A percentile compares a stretch with the other conserved stretches of the same genome.
These are phyloP conservation scores for Enteromius trimaculatus DNA, from an alignment of 2,797 vertebrate species.

Conservation along the genomic window DNA sequence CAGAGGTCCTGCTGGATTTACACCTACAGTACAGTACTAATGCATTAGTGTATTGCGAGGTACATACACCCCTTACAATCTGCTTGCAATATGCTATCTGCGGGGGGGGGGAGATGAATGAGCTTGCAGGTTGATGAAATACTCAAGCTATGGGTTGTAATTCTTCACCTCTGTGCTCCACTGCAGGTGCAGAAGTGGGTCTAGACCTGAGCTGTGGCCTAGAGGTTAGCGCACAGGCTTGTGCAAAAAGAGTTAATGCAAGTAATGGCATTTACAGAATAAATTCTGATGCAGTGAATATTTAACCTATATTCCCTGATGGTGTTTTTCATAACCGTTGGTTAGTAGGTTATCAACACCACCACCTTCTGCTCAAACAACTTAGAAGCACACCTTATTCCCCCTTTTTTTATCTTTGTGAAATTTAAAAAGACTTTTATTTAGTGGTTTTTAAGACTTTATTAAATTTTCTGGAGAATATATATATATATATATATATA, in stretches of 20 bases:
- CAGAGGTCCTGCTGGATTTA: background rate
- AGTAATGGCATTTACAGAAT: background rate
- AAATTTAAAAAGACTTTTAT: too few relatives aligned
- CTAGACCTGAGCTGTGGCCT: constrained; percentile 10
- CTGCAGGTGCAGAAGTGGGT: constrained; percentile 30
- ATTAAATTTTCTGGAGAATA: too few relatives aligned
- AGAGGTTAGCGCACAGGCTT: background rate
- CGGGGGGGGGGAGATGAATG: constrained; percentile 5
- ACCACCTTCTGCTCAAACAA: background rate
- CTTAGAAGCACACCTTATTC: background rate
- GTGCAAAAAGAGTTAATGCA: background rate
- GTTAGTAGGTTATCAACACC: background rate
- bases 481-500: too few relatives aligned
- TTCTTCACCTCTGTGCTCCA: constrained; percentile 20
- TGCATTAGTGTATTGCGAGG: background rate
- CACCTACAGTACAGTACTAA: background rate
- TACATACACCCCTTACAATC: constrained; percentile 22
- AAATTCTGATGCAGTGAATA: background rate
- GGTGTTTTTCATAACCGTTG: background rate
- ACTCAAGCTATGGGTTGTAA: constrained; percentile 35
- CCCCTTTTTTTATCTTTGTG: background rate
- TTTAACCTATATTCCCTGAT: background rate
- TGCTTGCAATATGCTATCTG: constrained; percentile 18
- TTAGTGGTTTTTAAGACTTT: too few relatives aligned
- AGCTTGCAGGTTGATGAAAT: constrained; percentile 43